Evolutionary conservation across 2,888 invertebrate genomes (phyloP).

Genomic region (Ochlodes sylvanus): DNA sequence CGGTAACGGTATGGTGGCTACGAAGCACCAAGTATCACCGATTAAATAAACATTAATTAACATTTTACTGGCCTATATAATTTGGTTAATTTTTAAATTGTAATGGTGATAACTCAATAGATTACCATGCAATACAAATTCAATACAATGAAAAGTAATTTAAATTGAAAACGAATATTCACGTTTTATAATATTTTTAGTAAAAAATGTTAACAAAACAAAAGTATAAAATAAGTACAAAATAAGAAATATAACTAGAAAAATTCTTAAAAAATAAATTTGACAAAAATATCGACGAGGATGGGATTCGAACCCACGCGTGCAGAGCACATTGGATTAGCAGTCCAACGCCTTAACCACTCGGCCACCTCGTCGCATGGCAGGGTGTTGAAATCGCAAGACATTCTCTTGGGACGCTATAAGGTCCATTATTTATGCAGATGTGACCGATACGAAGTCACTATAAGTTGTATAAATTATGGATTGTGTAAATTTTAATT

Average conservation of each 20-base stretch:
- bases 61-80: too few species aligned
- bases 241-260: background rate
- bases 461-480: slow-evolving; percentile 25
- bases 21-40: too few species aligned
- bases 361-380: slow-evolving; percentile 90
- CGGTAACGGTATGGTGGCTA: too few species aligned
- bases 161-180: too few species aligned
- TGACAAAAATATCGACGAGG: slow-evolving; percentile 89
- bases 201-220: too few species aligned
- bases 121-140: too few species aligned
- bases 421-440: background rate
- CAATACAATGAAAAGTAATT: too few species aligned
- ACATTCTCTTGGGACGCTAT: background rate
- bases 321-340: slow-evolving; percentile 95
- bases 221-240: too few species aligned
- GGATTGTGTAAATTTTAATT: slow-evolving; percentile 24
- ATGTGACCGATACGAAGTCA: slow-evolving; percentile 34
- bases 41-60: too few species aligned
- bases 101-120: too few species aligned
- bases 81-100: too few species aligned
- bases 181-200: too few species aligned
- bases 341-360: slow-evolving; percentile 95
- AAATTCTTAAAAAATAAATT: slow-evolving; percentile 52
- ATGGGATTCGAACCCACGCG: slow-evolving; percentile 94
- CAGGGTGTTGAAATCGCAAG: slow-evolving; percentile 2